phyloP scores from a whole-genome alignment of 2,797 vertebrate genomes.

The Syndactyla subalaris region DNA sequence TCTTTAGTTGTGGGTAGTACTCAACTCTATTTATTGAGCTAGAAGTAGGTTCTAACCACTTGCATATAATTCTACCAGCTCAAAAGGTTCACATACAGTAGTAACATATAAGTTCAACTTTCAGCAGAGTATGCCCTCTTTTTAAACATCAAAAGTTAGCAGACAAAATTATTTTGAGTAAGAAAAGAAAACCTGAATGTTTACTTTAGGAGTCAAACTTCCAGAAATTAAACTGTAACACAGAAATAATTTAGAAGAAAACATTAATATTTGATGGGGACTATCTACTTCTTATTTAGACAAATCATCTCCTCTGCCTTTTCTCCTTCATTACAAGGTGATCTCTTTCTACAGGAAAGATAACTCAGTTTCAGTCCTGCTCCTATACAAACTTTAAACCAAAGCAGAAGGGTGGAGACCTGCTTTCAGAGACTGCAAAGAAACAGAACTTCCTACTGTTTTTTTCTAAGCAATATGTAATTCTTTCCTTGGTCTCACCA shows the following conservation, averaged over 20 bases:
- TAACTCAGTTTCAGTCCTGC: not conserved
- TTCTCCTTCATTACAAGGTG: not conserved
- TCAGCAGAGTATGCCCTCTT: not conserved
- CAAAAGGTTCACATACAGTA: not conserved
- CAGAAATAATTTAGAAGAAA: not conserved
- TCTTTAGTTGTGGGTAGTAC: not conserved
- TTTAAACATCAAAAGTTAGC: not conserved
- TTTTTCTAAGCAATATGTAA: conserved; percentile 14
- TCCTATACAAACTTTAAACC: not conserved
- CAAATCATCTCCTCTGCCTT: not conserved
- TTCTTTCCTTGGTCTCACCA: not conserved
- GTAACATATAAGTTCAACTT: not conserved
- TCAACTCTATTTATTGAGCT: not conserved
- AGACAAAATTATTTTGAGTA: not conserved
- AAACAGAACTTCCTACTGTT: not conserved
- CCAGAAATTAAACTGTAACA: not conserved
- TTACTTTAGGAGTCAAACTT: not conserved
- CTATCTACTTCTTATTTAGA: not conserved
- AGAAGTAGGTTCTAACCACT: not conserved
- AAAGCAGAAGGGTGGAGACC: not conserved
- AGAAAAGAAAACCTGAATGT: not conserved
- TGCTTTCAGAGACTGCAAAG: not conserved
- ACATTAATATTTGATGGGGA: not conserved
- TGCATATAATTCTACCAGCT: not conserved
- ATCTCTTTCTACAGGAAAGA: not conserved